A percentile compares a stretch with the other conserved stretches of the same genome.
Conservation (phyloP, 2,888 invertebrate species). For the Caenorhabditis sp. region DNA sequence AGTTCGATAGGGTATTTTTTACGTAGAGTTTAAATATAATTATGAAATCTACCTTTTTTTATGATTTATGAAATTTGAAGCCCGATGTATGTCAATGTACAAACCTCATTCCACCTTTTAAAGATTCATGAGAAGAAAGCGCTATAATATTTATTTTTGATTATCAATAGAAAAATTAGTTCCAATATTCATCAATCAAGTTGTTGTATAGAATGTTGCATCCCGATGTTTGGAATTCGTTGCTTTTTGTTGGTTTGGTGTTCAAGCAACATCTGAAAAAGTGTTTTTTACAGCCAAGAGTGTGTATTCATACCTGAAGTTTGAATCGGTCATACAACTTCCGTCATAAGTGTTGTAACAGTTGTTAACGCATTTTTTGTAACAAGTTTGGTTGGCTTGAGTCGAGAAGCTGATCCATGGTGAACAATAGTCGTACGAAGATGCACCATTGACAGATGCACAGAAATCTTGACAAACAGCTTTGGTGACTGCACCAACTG, state of each 20-base stretch:
- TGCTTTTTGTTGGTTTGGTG: constrained; percentile 3
- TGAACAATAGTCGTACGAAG: neutral
- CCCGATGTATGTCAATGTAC: no score
- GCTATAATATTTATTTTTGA: no score
- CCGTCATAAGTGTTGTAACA: constrained; percentile 1
- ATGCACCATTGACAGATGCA: constrained; percentile 6
- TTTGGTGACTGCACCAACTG: constrained; percentile 5
- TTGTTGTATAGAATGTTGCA: neutral
- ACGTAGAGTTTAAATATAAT: no score
- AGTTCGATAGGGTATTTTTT: no score
- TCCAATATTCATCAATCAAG: neutral
- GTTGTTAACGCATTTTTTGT: constrained; percentile 9
- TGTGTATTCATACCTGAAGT: neutral
- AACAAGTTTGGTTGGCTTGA: constrained; percentile 9
- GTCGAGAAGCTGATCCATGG: constrained; percentile 5
- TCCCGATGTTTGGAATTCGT: constrained; percentile 3
- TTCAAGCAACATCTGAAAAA: constrained; percentile 6
- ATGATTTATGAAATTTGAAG: no score
- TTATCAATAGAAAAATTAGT: no score
- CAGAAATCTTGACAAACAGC: constrained; percentile 9
- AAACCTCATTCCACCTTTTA: no score
- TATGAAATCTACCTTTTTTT: no score
- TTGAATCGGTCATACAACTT: constrained; percentile 7
- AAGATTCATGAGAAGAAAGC: no score
- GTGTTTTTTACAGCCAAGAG: no score